phyloP scores from a whole-genome alignment of 2,797 vertebrate species.

The Sebastes oblongus region DNA sequence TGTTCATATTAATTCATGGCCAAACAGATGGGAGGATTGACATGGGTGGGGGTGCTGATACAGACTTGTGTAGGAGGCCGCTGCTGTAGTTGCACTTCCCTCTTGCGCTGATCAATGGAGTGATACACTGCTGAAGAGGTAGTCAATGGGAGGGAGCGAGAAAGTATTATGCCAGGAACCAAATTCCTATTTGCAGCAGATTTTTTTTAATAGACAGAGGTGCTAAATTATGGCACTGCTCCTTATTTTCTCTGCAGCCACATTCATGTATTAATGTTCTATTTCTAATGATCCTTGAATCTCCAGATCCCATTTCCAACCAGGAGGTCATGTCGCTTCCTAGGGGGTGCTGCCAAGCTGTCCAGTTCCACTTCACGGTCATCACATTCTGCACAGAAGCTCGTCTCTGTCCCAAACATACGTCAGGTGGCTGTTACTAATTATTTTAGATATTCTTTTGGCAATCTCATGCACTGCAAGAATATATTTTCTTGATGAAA shows the following conservation, averaged over 20 bases:
- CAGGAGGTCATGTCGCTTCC: constrained; percentile 31
- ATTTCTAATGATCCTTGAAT: constrained; percentile 55
- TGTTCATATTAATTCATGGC: constrained; percentile 29
- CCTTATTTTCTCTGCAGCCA: neutral
- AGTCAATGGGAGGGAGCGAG: neutral
- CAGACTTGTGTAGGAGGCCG: constrained; percentile 30
- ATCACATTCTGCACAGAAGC: constrained; percentile 29
- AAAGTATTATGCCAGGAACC: neutral
- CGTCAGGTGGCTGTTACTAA: constrained; percentile 21
- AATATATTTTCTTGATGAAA: neutral
- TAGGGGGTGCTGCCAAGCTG: constrained; percentile 42
- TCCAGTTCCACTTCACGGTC: constrained; percentile 49
- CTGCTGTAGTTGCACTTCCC: constrained; percentile 12
- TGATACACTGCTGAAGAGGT: constrained; percentile 6
- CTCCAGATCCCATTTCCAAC: constrained; percentile 35
- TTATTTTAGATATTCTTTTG: constrained; percentile 33
- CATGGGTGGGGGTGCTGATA: constrained; percentile 4
- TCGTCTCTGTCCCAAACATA: constrained; percentile 9
- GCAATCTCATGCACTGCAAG: neutral
- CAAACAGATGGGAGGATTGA: constrained; percentile 54
- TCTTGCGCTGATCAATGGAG: constrained; percentile 12
- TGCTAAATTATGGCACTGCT: neutral
- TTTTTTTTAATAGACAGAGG: neutral
- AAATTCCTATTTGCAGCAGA: neutral
- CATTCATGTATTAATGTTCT: constrained; percentile 19